These are phyloP conservation scores for Daktulosphaira vitifoliae DNA, from an alignment of 1,140 invertebrate species.

Conservation along the genomic window DNA sequence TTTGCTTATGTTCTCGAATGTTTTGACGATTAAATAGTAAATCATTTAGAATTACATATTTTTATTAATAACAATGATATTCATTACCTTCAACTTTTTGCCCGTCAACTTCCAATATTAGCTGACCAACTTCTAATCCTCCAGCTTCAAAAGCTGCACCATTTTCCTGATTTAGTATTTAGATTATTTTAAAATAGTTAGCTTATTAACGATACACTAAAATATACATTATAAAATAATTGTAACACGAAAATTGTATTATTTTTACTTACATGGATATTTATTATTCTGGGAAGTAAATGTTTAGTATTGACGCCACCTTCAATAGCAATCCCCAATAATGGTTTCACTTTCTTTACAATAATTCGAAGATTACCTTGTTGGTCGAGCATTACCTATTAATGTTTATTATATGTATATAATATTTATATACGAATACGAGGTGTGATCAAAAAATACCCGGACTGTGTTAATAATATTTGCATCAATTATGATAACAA, in stretches of 20 bases:
- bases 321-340: conserved; percentile 92
- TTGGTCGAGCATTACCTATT: conserved; percentile 62
- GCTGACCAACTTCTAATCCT: conserved; percentile 82
- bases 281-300: conserved; percentile 86
- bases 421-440: too few species aligned
- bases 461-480: too few species aligned
- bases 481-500: too few species aligned
- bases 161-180: conserved; percentile 63
- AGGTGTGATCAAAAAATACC: too few species aligned
- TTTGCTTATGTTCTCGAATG: too few species aligned
- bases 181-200: too few species aligned
- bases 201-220: neutral
- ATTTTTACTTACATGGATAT: conserved; percentile 87
- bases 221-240: too few species aligned
- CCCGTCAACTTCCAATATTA: conserved; percentile 88
- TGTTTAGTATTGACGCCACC: conserved; percentile 92
- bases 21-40: too few species aligned
- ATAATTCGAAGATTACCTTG: conserved; percentile 76
- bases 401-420: conserved; percentile 15
- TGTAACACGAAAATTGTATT: too few species aligned
- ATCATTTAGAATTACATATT: too few species aligned
- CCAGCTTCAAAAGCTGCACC: conserved; percentile 87
- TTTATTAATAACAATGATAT: too few species aligned
- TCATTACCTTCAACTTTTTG: conserved; percentile 66
- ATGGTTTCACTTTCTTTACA: conserved; percentile 84